Evolutionary conservation across 1,140 invertebrate species (phyloP).

Genomic region (Lysiphlebus fabarum): DNA sequence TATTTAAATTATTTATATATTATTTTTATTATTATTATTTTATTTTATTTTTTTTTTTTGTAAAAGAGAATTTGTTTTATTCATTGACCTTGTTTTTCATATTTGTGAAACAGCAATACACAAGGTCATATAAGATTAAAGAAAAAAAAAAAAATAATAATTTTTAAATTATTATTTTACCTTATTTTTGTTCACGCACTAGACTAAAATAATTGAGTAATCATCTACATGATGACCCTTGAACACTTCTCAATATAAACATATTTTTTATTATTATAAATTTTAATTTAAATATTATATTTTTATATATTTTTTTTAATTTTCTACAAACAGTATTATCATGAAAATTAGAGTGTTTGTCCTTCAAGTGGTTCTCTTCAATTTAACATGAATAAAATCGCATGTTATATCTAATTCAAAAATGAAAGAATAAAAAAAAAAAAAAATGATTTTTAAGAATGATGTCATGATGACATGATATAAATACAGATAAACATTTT

Average conservation of each 20-base stretch:
- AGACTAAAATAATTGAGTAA: neutral
- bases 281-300: too few relatives aligned
- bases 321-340: neutral
- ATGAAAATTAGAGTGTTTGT: slow-evolving; percentile 8
- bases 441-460: neutral
- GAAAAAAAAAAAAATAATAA: too few relatives aligned
- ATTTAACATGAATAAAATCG: slow-evolving; percentile 4
- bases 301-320: too few relatives aligned
- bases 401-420: neutral
- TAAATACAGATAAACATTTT: neutral
- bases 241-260: neutral
- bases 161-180: too few relatives aligned
- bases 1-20: neutral
- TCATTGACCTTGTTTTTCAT: too few relatives aligned
- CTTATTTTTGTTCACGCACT: neutral
- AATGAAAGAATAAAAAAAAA: neutral
- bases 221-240: neutral
- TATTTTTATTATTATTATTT: too few relatives aligned
- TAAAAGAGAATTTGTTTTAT: neutral
- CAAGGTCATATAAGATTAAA: too few relatives aligned
- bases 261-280: neutral
- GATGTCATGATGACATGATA: neutral
- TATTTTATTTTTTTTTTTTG: too few relatives aligned
- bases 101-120: too few relatives aligned
- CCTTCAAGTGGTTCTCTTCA: slow-evolving; percentile 8